Evolutionary conservation across 2,888 invertebrate genomes (phyloP), one percentile per base, ranked within the genome.

Genomic region (Harpalus rubripes): DNA sequence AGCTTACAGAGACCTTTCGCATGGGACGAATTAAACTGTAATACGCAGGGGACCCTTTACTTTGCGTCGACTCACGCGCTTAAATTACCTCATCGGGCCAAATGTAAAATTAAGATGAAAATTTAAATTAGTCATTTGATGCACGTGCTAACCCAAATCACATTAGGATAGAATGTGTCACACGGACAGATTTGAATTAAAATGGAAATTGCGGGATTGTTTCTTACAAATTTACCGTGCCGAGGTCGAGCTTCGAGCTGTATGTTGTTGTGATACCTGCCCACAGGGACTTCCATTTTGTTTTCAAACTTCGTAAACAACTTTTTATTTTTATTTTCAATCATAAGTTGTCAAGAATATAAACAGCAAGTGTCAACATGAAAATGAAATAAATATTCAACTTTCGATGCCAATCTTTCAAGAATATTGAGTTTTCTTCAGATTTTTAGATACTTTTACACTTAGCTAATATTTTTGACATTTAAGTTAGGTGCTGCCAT

Each of bases 121-220:
- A 81, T 81, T 81, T 81, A 68, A 81, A 81, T 81, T 81, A 68
- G 81, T 68, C 68, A 81, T 81, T 81, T 68, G 81, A 65, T 68
- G 44, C 81, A 81, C 81, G 63, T 63, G 65, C 41, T 12, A 22
- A 44, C 61, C 52, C 65, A 81, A 81, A 81, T 81, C 81, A 81
- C 68, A 81, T 81, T 81, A 81, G 68, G 68, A 41, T 68, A 22
- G 81, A 65, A 65, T 65, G 74, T 78, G 78, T 78, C 78, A 78
- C 58, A 58, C 18, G 58, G 78, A 52, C 16, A 52, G 52, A 58
- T 78, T 78, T 78, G 32, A 78, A 78, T 78, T 78, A 32, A 78
- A 78, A 78, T 78, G 78, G 78, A 78, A 78, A 78, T 78, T 78
- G 78, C 56, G 41, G 32, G 58, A 56, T 78, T 78, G 78, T 78